phyloP scores from a whole-genome alignment of 37 sponge, comb jelly and placozoan species.

The Lycopodina hypogea region DNA sequence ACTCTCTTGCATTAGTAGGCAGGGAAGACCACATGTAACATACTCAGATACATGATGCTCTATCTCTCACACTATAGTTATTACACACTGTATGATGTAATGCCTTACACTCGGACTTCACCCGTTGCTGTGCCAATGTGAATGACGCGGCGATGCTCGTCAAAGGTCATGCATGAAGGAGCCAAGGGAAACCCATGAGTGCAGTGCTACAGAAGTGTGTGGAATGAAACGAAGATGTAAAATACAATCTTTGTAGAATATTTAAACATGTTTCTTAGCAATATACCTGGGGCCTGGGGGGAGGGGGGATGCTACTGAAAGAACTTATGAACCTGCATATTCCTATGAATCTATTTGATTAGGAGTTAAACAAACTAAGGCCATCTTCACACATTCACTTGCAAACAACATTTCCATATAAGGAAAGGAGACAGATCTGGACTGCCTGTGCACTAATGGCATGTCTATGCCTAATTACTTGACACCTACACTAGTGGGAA shows the following conservation, averaged over 20 bases:
- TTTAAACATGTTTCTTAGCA: neutral
- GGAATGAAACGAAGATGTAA: neutral
- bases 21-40: too few relatives aligned
- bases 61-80: too few relatives aligned
- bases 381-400: neutral
- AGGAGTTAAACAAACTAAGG: neutral
- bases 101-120: conserved; percentile 76
- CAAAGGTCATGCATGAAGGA: conserved; percentile 80
- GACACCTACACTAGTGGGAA: too few relatives aligned
- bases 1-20: too few relatives aligned
- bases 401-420: too few relatives aligned
- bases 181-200: conserved; percentile 80
- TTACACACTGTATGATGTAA: too few relatives aligned
- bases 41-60: too few relatives aligned
- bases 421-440: too few relatives aligned
- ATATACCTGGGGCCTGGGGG: neutral
- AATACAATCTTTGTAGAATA: neutral
- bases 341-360: neutral
- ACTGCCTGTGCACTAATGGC: too few relatives aligned
- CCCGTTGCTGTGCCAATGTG: conserved; percentile 77
- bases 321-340: neutral
- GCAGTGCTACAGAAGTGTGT: conserved; percentile 47
- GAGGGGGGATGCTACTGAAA: neutral
- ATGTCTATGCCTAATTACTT: too few relatives aligned
- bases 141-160: conserved; percentile 52